phyloP scores from a whole-genome alignment of 2,797 vertebrate species.

The Notoglanidium macrostoma region DNA sequence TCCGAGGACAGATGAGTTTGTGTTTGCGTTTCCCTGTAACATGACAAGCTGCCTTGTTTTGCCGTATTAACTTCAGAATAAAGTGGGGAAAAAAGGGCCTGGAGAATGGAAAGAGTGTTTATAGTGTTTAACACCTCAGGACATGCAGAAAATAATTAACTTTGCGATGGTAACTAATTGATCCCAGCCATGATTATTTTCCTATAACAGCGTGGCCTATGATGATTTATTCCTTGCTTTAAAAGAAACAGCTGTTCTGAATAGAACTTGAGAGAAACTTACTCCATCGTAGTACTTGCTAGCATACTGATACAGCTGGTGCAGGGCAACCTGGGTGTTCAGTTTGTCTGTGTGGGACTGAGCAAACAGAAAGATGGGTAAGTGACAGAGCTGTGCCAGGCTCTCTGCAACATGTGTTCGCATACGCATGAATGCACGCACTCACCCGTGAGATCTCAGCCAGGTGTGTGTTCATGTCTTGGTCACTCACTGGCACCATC shows the following conservation, averaged over 20 bases:
- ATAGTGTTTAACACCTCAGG: neutral
- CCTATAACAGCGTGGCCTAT: neutral
- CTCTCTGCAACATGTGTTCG: neutral
- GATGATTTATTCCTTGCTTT: neutral
- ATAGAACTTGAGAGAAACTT: conserved; percentile 58
- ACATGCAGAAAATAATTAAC: neutral
- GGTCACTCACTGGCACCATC: conserved; percentile 95
- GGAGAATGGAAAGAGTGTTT: neutral
- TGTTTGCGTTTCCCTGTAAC: neutral
- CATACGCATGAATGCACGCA: neutral
- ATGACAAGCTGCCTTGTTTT: neutral
- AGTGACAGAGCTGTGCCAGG: neutral
- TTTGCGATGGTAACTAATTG: no score
- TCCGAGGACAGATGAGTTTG: neutral
- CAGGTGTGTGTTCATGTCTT: conserved; percentile 98
- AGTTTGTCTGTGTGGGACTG: conserved; percentile 93
- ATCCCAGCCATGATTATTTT: neutral
- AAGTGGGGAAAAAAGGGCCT: neutral
- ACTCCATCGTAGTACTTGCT: conserved; percentile 98
- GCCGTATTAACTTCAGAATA: neutral
- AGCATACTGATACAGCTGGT: conserved; percentile 96
- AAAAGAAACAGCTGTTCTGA: neutral
- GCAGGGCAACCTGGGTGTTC: conserved; percentile 91
- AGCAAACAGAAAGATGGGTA: conserved; percentile 5
- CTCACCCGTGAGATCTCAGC: conserved; percentile 96